Percentiles rank a stretch among this genome's conserved stretches.
These are phyloP conservation scores for Cettia cetti DNA, from an alignment of 2,113 vertebrate species.

Conservation along the genomic window DNA sequence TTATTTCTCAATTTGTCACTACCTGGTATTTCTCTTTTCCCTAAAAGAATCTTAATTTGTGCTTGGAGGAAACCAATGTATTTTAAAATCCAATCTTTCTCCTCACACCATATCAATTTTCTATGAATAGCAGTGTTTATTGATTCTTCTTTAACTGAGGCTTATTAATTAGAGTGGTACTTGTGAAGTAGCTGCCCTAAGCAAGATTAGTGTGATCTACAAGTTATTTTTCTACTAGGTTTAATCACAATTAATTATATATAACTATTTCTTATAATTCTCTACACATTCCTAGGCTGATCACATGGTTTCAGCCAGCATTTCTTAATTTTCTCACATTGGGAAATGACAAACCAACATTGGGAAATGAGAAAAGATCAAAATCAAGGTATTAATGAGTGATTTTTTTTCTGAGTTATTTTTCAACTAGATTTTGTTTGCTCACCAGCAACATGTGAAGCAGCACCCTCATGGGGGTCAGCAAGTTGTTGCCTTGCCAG, in stretches of 20 bases:
- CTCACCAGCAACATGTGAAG: neutral
- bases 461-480: neutral
- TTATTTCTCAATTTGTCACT: neutral
- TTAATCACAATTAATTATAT: constrained; percentile 19
- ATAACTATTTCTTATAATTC: neutral
- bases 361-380: neutral
- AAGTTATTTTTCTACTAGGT: constrained; percentile 6
- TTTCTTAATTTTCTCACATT: neutral
- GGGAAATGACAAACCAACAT: neutral
- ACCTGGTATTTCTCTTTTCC: constrained; percentile 14
- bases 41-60: constrained; percentile 28
- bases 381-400: neutral
- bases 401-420: neutral
- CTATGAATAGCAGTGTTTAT: constrained; percentile 34
- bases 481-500: neutral
- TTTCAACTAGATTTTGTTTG: neutral
- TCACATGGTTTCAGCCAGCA: neutral
- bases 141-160: constrained; percentile 31
- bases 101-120: neutral
- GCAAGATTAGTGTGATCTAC: constrained; percentile 14
- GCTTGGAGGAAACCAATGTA: neutral
- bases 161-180: constrained; percentile 48
- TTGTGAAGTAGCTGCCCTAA: constrained; percentile 38
- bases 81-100: constrained; percentile 21
- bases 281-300: neutral